Conservation (phyloP, 1,140 invertebrate species). For the Gyrodactylus bullatarudis region DNA sequence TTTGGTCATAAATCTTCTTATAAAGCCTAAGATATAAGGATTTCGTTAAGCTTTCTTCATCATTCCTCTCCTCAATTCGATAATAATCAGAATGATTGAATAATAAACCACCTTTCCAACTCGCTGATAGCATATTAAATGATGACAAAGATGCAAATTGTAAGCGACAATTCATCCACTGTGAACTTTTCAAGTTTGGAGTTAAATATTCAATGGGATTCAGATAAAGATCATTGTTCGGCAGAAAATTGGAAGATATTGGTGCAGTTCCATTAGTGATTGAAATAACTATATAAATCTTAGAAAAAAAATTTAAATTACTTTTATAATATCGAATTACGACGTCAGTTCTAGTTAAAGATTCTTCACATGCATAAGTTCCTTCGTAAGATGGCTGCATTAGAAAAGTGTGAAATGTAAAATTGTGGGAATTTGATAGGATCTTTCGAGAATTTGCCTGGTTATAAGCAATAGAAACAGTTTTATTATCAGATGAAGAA, state of each 20-base stretch:
- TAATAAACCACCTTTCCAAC: neutral
- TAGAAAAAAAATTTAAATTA: neutral
- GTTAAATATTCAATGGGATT: neutral
- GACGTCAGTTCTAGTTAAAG: neutral
- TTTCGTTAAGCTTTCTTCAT: neutral
- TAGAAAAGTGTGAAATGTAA: neutral
- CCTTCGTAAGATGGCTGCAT: neutral
- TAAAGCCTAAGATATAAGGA: neutral
- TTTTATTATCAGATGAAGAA: too few relatives aligned
- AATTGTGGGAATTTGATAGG: too few relatives aligned
- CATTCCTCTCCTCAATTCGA: neutral
- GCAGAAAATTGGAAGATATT: neutral
- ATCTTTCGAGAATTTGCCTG: too few relatives aligned
- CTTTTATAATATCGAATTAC: neutral
- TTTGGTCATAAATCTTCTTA: neutral
- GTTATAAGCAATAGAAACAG: too few relatives aligned
- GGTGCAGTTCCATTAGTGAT: neutral
- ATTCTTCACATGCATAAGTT: neutral
- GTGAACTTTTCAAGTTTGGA: neutral
- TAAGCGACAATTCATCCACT: neutral
- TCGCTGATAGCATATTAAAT: neutral
- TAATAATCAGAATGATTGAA: neutral
- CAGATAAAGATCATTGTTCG: neutral
- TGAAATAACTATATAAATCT: neutral
- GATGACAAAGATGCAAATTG: neutral